Evolutionary conservation across 1,140 invertebrate genomes (phyloP).

Genomic region (Oncopodura yosiiana): DNA sequence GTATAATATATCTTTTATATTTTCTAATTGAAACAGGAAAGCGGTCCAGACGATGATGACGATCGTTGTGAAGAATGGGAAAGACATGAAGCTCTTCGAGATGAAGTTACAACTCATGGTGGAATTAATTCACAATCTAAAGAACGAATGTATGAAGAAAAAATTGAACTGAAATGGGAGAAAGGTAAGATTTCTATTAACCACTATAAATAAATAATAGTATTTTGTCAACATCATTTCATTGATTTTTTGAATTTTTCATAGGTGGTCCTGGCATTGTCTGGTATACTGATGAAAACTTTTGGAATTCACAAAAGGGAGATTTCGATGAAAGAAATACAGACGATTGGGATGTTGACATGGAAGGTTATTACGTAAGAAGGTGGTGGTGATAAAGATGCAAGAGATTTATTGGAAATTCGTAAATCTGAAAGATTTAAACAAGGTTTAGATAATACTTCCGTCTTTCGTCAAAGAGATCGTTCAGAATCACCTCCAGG

Average conservation of each 20-base stretch:
- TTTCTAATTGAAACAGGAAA: slow-evolving; percentile 26
- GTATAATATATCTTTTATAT: too few species aligned
- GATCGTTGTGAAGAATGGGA: slow-evolving; percentile 43
- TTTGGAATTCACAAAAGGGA: slow-evolving; percentile 47
- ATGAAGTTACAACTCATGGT: slow-evolving; percentile 43
- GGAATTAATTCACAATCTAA: slow-evolving; percentile 36
- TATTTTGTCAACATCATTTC: not conserved
- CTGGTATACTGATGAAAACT: slow-evolving; percentile 53
- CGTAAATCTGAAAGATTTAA: slow-evolving; percentile 38
- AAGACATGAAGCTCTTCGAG: slow-evolving; percentile 49
- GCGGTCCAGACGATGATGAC: slow-evolving; percentile 37
- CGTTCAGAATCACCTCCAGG: not conserved
- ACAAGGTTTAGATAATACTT: slow-evolving; percentile 26
- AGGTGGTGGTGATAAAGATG: slow-evolving; percentile 36
- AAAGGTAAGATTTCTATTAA: slow-evolving; percentile 41
- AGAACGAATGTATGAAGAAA: slow-evolving; percentile 48
- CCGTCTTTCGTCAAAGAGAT: slow-evolving; percentile 12
- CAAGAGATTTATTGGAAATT: slow-evolving; percentile 39
- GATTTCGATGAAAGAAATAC: slow-evolving; percentile 51
- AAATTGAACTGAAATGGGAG: slow-evolving; percentile 54
- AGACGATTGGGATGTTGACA: slow-evolving; percentile 55
- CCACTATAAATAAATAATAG: not conserved
- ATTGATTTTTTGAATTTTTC: not conserved
- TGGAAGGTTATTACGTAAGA: slow-evolving; percentile 47
- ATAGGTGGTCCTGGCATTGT: slow-evolving; percentile 48